A percentile compares a stretch with the other conserved stretches of the same genome.
Evolutionary conservation across 1,140 invertebrate species (phyloP).

Genomic region (Venturia canescens): DNA sequence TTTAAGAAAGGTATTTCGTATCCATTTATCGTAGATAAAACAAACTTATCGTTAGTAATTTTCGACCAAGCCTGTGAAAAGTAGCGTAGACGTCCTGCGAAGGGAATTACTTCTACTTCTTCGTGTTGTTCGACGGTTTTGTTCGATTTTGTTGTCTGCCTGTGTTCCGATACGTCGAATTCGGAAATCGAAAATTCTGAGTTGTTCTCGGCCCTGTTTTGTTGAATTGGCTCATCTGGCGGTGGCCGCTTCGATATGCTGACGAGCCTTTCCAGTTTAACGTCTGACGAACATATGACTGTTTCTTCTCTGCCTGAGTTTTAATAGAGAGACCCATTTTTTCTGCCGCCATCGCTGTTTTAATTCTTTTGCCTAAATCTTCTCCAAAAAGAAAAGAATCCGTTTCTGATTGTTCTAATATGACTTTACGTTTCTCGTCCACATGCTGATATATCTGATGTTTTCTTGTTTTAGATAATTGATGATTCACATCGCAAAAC

Average conservation of each 20-base stretch:
- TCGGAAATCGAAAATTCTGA: slow-evolving; percentile 39
- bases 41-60: slow-evolving; percentile 48
- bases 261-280: slow-evolving; percentile 54
- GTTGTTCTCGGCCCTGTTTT: not conserved
- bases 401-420: slow-evolving; percentile 48
- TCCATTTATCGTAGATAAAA: slow-evolving; percentile 46
- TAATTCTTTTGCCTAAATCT: slow-evolving; percentile 45
- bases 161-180: slow-evolving; percentile 5
- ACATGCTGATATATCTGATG: slow-evolving; percentile 47
- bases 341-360: slow-evolving; percentile 47
- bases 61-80: slow-evolving; percentile 48
- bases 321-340: slow-evolving; percentile 48
- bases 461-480: slow-evolving; percentile 46
- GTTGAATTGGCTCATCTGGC: slow-evolving; percentile 39
- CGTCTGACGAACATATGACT: not conserved
- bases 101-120: slow-evolving; percentile 35
- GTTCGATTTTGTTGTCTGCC: not conserved
- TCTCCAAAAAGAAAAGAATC: slow-evolving; percentile 47
- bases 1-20: slow-evolving; percentile 52
- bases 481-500: slow-evolving; percentile 44
- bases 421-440: slow-evolving; percentile 45
- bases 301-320: slow-evolving; percentile 33
- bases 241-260: slow-evolving; percentile 29
- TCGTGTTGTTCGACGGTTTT: slow-evolving; percentile 5
- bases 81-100: slow-evolving; percentile 43